Percentiles rank a stretch among this genome's conserved stretches.
Conservation (phyloP, 2,888 invertebrate species). For the Enchytraeus crypticus region DNA sequence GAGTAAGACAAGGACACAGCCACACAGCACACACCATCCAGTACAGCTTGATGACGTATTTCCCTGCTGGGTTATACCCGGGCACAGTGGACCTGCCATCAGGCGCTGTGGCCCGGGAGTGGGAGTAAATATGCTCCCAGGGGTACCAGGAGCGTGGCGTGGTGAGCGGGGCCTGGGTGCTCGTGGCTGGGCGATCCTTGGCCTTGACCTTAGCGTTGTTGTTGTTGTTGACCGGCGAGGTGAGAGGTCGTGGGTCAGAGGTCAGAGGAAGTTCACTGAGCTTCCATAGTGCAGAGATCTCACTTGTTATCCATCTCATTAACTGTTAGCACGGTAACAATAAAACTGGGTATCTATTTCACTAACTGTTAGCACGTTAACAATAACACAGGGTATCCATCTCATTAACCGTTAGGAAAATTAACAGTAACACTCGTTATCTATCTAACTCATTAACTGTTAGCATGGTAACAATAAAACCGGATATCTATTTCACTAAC, state of each 20-base stretch:
- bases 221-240: background rate
- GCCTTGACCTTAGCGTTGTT: background rate
- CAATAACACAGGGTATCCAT: slow-evolving; percentile 45
- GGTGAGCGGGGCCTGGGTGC: background rate
- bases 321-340: slow-evolving; percentile 32
- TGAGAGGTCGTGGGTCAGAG: slow-evolving; percentile 4
- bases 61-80: slow-evolving; percentile 47
- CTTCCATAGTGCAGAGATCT: slow-evolving; percentile 45
- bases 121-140: slow-evolving; percentile 49
- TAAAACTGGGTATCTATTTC: background rate
- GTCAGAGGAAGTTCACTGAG: slow-evolving; percentile 25
- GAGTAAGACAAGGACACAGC: background rate
- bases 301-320: slow-evolving; percentile 46
- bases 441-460: too few species aligned
- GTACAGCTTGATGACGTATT: slow-evolving; percentile 47
- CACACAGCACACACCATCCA: slow-evolving; percentile 43
- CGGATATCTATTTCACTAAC: background rate
- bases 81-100: slow-evolving; percentile 46
- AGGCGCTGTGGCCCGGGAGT: slow-evolving; percentile 25
- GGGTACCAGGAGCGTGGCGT: slow-evolving; percentile 42
- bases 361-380: background rate
- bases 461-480: background rate
- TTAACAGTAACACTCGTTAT: too few species aligned
- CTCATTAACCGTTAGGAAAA: too few species aligned
- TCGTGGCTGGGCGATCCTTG: background rate